Evolutionary conservation across 2,113 vertebrate species (phyloP), one percentile per base, ranked within the genome.

Genomic region (Pachyramphus minor): DNA sequence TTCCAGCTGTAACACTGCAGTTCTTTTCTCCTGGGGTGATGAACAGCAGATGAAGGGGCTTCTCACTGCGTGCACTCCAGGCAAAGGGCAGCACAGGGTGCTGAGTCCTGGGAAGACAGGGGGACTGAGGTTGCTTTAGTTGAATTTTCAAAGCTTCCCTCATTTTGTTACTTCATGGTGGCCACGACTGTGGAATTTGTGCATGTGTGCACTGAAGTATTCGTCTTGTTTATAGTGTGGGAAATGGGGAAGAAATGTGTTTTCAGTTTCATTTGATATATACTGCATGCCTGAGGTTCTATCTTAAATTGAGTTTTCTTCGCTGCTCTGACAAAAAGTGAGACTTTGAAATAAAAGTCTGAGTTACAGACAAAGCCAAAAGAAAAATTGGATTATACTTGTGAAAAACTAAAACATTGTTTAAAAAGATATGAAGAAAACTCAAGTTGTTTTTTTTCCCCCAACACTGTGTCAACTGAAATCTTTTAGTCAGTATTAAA

Each of bases 251-350:
- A 94, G 68, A 96, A 96, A 95, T 93, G 69, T 95, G 95, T 93
- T 96, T 96, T 86, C 62, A 90, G 72, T 96, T 96, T 96, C 33
- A 49, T 92, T 71, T 73, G 82, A 68, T 95, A 71, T 24, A 56
- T 84, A 71, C 37, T 88, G 77, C 88, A 31, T 94, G 95, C 93
- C 69, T 96, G 93, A 96, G 79, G 73, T 64, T 92, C 69, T 78
- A 2, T 86, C 62, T 94, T 88, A 95, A 96, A 96, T 94, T 83
- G 47, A 95, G 67, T 95, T 96, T 97, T 95, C 85, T 89, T 92
- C 2, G 0, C 83, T 84, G 18, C 28, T 72, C 68, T 84, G 60
- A 84, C 37, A 84, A 78, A 88, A 94, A 89, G 31, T 30, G 41
- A 81, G 66, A 60, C 80, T 86, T 92, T 75, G 84, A 90, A 92